phyloP scores from a whole-genome alignment of 2,113 vertebrate genomes.

The Anhinga anhinga region DNA sequence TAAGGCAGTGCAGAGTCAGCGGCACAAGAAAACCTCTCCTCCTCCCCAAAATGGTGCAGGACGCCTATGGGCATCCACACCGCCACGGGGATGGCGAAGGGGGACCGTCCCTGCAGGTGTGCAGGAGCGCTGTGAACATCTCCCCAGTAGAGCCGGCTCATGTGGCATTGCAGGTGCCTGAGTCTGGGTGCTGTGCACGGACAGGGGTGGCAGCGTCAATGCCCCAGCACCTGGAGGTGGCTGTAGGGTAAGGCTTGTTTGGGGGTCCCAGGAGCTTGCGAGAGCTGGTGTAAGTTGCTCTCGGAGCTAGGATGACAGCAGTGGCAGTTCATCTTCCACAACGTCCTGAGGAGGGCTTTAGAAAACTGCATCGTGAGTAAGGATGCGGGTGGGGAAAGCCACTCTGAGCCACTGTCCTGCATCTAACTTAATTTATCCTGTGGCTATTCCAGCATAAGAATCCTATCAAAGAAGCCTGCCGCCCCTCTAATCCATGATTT shows the following conservation, averaged over 20 bases:
- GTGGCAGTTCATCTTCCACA: not conserved
- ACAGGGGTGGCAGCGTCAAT: not conserved
- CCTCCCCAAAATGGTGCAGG: not conserved
- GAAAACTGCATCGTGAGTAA: not conserved
- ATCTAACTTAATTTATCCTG: not conserved
- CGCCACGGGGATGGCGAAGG: not conserved
- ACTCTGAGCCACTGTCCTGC: not conserved
- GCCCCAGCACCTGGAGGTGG: not conserved
- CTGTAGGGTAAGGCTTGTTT: not conserved
- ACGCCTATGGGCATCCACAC: not conserved
- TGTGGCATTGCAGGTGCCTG: no score
- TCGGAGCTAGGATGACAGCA: not conserved
- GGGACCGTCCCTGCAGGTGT: accelerated
- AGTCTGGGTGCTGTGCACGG: not conserved
- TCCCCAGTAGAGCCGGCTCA: not conserved
- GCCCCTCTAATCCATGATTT: not conserved
- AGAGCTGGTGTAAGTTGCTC: not conserved
- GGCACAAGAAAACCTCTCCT: not conserved
- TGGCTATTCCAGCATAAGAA: not conserved
- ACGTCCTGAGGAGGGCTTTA: not conserved
- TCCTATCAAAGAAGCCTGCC: not conserved
- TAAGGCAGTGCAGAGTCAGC: not conserved
- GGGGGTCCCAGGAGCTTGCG: not conserved
- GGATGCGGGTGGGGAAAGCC: not conserved
- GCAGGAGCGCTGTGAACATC: no score